Base-by-base conservation (phyloP, 1,140 invertebrate genomes). In the Achroia grisella region DNA sequence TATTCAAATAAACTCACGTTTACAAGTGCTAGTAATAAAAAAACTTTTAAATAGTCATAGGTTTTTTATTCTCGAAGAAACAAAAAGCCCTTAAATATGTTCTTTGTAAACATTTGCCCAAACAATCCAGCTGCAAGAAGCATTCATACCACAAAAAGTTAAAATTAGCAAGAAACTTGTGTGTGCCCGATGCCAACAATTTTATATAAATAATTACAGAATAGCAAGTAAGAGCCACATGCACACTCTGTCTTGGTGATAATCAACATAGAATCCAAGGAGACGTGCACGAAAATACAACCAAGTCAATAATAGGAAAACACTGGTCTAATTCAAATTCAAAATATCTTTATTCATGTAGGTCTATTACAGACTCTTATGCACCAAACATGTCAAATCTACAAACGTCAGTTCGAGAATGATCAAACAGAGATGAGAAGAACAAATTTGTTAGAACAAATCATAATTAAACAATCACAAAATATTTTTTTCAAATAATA, bases 71-170 rank as follows among this genome's bases (percentile, higher is more conserved):
- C 10, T 34, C 5, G 12, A 34, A n/a, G 32, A n/a, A 8, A 34
- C 12, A 34, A n/a, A n/a, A n/a, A n/a, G n/a, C n/a, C n/a, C n/a
- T n/a, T n/a, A n/a, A n/a, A n/a, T n/a, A n/a, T n/a, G n/a, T n/a
- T n/a, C n/a, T n/a, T n/a, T n/a, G n/a, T 78, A 4, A 68, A 80
- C 44, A 61, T 56, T 10, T 50, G 45, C 27, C 42, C 47, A 14
- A 73, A 70, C n/a, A 78, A 79, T 36, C 67, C 71, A 50, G 51
- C 69, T 30, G 68, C 76, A 8, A 77, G 68, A 34, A 36, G 30
- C 2, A 31, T 42, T 10, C 13, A 15, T 10, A 10, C 9, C n/a
- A 46, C 39, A 48, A 65, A 28, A 43, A 28, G 32, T 51, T 58
- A 45, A 59, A 62, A 13, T 23, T 41, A 68, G 35, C 10, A 33